Evolutionary conservation across 2,888 invertebrate species (phyloP), one percentile per base, ranked within the genome.

Genomic region (Lepidocyrtoides sp.): DNA sequence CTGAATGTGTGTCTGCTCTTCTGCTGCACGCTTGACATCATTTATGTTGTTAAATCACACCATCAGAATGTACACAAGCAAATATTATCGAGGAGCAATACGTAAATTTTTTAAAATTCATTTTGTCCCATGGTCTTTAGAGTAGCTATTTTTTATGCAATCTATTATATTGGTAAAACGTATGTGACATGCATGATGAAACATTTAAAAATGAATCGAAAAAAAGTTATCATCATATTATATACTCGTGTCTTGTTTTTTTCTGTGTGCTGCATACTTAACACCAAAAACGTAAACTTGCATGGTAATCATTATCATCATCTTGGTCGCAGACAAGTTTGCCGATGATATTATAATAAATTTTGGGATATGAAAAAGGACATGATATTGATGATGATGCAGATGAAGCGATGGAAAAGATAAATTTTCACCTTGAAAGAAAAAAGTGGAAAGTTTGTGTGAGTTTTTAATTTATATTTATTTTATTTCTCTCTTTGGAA

Each of bases 391-490:
- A 69, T 91, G 44, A 66, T 75, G 83, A 12, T 82, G 48, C 14
- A 41, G 81, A 77, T 77, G 77, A 29, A 4, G 41, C 41, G 63
- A 83, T 83, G 84, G 72, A 84, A 54, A 60, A 75, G 86, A 86
- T 86, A 85, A 85, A 75, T 86, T 86, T 86, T 77, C 86, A 86
- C 86, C 86, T 86, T 86, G 86, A 86, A 86, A 75, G 54, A 20
- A 79, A 86, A 79, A 81, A 57, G 57, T 57, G 51, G 36, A 75
- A 86, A 77, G 75, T 86, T 75, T 75, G 75, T 85, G 51, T 10
- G 44, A 44, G 14, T 41, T 69, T 75, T 48, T 44, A 75, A 75
- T 75, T 44, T 48, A 44, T 75, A 41, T 75, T 75, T 75, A 12
- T 75, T 75, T 48, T 44, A 23, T 41, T 2, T 77, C 77, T 32